Conservation (phyloP, 1,140 invertebrate genomes). For the Hylyphantes graminicola region DNA sequence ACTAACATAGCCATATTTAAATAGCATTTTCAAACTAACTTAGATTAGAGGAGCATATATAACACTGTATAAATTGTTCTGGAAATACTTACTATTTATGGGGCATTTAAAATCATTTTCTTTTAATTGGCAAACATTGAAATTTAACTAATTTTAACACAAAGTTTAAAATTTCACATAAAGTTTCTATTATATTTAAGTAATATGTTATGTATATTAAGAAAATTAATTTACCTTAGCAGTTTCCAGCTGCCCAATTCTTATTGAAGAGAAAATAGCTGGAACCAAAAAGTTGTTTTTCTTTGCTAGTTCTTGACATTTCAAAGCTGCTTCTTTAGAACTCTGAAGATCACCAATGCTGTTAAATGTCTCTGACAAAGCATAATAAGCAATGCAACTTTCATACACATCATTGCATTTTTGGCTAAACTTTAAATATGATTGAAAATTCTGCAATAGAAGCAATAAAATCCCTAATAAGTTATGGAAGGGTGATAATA, state of each 20-base stretch:
- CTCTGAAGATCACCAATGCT: conserved; percentile 14
- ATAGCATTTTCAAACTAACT: too few species aligned
- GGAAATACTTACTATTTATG: too few species aligned
- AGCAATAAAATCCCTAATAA: not conserved
- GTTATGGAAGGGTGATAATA: too few species aligned
- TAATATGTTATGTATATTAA: too few species aligned
- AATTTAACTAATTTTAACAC: too few species aligned
- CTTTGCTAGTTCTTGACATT: conserved; percentile 29
- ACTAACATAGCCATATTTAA: too few species aligned
- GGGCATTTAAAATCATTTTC: too few species aligned
- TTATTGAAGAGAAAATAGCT: conserved; percentile 35
- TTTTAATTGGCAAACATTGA: too few species aligned
- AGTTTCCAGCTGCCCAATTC: conserved; percentile 23
- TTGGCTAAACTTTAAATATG: not conserved
- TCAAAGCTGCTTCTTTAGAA: not conserved
- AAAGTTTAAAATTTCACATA: too few species aligned
- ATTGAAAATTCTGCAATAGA: conserved; percentile 8
- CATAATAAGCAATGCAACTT: conserved; percentile 28
- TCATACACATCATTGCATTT: conserved; percentile 12
- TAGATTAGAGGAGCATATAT: too few species aligned
- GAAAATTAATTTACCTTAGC: conserved; percentile 10
- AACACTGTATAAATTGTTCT: too few species aligned
- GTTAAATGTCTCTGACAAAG: conserved; percentile 34
- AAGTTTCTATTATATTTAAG: too few species aligned
- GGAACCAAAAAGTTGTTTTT: conserved; percentile 9